Evolutionary conservation across 1,140 invertebrate genomes (phyloP), one percentile per base, ranked within the genome.

Genomic region (Lasioglossum baleicum): DNA sequence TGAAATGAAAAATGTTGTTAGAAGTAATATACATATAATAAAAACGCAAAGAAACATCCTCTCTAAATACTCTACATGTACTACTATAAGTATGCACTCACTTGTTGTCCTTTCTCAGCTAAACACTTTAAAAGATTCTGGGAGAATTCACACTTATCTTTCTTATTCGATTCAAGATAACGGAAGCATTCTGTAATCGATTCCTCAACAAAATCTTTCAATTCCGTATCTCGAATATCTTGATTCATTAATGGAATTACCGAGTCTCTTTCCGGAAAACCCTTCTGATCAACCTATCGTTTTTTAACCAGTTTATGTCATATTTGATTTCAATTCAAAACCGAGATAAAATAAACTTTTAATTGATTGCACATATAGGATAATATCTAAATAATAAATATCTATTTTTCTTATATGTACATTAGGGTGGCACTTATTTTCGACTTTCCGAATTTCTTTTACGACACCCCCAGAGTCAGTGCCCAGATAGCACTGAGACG

Each of bases 151-250:
- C 92, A 93, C 64, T 92, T 92, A n/a, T 92, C 90, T 73, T 81
- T 83, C 61, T 88, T 90, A 26, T 87, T 84, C 22, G 84, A 85
- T 63, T 86, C 79, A 4, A 93, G 58, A 80, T 89, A 91, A 67
- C 89, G 88, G 69, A 91, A 93, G 64, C 92, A 93, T 70, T 92
- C 88, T 51, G 88, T 61, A 7, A 93, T 72, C 6, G 91, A 88
- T 86, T 93, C 91, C 75, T 92, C 90, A n/a, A 93, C 65, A 63
- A 93, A 93, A 82, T 93, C 90, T 44, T 86, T 85, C 26, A 93
- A 70, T 69, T 90, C 90, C 15, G 88, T 87, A 88, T 93, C 88
- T 35, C 88, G 88, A 78, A 92, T 83, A 79, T 89, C 90, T 82
- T 90, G 87, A 15, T 84, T 88, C 88, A 92, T 87, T 69, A 91